A percentile compares a stretch with the other conserved stretches of the same genome.
Evolutionary conservation across 1,140 invertebrate species (phyloP).

Genomic region (Chironomus striatipennis): DNA sequence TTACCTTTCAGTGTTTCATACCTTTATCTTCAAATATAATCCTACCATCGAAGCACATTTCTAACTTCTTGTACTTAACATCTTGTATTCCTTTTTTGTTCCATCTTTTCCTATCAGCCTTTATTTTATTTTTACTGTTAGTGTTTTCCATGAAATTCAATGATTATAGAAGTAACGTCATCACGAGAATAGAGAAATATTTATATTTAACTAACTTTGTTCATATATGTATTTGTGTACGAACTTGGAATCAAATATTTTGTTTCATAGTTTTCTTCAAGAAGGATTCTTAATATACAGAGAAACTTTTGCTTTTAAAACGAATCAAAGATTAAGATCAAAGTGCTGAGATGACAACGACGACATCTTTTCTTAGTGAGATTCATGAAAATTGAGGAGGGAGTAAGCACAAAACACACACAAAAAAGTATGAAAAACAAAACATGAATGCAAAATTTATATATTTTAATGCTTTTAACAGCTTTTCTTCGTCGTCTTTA

Average conservation of each 20-base stretch:
- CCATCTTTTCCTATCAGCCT: not conserved
- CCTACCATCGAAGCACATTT: not conserved
- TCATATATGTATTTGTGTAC: not conserved
- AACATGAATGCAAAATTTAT: not conserved
- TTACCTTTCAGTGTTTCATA: not conserved
- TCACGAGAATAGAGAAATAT: not conserved
- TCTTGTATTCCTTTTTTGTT: not conserved
- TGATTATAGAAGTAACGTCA: not conserved
- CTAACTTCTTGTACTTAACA: not conserved
- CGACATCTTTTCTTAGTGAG: not conserved
- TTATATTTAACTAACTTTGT: not conserved
- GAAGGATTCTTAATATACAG: no score
- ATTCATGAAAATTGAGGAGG: not conserved
- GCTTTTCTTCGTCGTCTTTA: not conserved
- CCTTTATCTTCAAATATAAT: not conserved
- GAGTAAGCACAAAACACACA: not conserved
- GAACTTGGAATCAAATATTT: not conserved
- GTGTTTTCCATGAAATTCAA: not conserved
- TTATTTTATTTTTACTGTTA: not conserved
- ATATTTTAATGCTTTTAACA: slow-evolving; percentile 10
- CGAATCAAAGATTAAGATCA: not conserved
- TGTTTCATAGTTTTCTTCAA: no score
- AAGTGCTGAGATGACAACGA: not conserved
- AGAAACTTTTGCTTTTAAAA: not conserved
- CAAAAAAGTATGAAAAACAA: not conserved